These are phyloP conservation scores for Pardosa pseudoannulata DNA, from an alignment of 2,888 invertebrate genomes.

Conservation along the genomic window DNA sequence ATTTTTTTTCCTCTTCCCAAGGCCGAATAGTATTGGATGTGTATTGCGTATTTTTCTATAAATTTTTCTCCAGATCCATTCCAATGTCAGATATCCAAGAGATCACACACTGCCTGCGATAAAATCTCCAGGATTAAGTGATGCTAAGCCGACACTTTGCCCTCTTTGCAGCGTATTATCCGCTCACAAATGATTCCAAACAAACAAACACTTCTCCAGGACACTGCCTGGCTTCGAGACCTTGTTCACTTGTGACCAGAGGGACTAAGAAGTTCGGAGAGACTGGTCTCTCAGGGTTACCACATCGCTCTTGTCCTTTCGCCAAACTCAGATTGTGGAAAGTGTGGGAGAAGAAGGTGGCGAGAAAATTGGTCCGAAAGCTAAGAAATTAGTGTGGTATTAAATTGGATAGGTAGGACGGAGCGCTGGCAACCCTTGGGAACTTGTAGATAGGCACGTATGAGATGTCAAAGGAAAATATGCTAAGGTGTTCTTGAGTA, in stretches of 20 bases:
- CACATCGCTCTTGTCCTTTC: conserved; percentile 6
- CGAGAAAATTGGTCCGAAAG: background rate
- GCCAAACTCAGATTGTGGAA: conserved; percentile 15
- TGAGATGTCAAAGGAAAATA: background rate
- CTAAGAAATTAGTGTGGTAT: background rate
- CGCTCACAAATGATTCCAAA: background rate
- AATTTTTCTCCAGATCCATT: conserved; percentile 20
- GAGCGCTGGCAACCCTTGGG: background rate
- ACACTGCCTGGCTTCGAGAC: background rate
- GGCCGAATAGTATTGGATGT: too few species aligned
- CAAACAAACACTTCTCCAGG: background rate
- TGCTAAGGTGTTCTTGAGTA: background rate
- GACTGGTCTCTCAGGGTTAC: conserved; percentile 25
- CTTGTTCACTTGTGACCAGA: background rate
- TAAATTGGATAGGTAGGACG: background rate
- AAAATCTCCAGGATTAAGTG: background rate
- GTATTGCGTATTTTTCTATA: too few species aligned
- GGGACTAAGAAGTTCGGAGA: background rate
- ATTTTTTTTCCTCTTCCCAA: too few species aligned
- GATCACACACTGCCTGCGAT: conserved; percentile 13
- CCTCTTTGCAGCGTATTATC: background rate
- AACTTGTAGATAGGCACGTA: background rate
- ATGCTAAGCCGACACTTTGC: conserved; percentile 8
- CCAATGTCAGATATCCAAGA: conserved; percentile 26
- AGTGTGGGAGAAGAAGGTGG: background rate